Conservation (phyloP, 64 coral and sea anemone species). For the Pocillopora verrucosa region DNA sequence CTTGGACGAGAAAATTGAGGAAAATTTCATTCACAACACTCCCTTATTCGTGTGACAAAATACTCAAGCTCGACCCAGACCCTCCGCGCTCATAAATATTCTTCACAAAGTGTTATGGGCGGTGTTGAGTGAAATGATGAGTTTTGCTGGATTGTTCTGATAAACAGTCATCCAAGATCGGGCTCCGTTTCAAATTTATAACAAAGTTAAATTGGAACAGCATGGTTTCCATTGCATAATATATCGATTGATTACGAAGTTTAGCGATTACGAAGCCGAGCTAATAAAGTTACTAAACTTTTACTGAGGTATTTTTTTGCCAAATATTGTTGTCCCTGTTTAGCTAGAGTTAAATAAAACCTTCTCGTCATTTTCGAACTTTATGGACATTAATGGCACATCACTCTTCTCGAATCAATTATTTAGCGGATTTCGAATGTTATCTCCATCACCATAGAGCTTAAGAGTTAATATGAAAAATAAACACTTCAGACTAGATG, state of each 20-base stretch:
- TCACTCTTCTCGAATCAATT: background rate
- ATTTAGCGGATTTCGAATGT: background rate
- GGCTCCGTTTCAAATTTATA: background rate
- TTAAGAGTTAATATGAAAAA: background rate
- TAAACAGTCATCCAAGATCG: background rate
- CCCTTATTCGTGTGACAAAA: background rate
- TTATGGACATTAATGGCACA: too few species aligned
- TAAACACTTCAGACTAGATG: background rate
- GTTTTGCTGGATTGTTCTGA: slow-evolving; percentile 18
- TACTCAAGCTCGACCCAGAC: slow-evolving; percentile 38
- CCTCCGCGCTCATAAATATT: slow-evolving; percentile 7
- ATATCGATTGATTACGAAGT: background rate
- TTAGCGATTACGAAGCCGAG: too few species aligned
- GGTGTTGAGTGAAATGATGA: background rate
- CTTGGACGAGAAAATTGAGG: background rate
- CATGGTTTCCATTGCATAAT: background rate
- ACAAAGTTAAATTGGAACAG: background rate
- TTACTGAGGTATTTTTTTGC: too few species aligned
- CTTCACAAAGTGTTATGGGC: background rate
- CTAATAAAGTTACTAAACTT: too few species aligned
- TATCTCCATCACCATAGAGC: background rate
- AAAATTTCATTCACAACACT: background rate
- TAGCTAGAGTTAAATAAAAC: too few species aligned
- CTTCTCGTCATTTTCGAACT: too few species aligned
- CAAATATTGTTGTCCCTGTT: too few species aligned